Conservation (phyloP, 2,888 invertebrate species). For the Diloba caeruleocephala region DNA sequence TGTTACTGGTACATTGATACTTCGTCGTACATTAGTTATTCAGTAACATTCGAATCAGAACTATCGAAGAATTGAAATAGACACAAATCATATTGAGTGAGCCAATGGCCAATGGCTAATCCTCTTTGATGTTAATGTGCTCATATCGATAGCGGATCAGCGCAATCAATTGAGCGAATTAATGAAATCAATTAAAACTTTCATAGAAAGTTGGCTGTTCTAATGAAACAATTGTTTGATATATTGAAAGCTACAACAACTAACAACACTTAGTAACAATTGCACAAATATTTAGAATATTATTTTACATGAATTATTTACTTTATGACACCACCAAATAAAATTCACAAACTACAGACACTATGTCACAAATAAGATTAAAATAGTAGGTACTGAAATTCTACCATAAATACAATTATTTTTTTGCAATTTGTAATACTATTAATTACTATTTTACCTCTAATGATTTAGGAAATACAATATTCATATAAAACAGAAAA, state of each 20-base stretch:
- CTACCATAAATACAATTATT: too few species aligned
- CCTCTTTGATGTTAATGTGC: conserved; percentile 51
- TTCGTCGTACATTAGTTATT: conserved; percentile 39
- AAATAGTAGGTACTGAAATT: too few species aligned
- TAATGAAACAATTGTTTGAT: conserved; percentile 6
- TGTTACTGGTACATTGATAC: conserved; percentile 11
- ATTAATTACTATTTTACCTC: too few species aligned
- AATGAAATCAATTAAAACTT: conserved; percentile 33
- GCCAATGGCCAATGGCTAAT: conserved; percentile 20
- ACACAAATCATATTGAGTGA: conserved; percentile 33
- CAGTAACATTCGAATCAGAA: conserved; percentile 21
- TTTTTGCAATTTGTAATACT: not conserved
- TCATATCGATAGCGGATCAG: conserved; percentile 29
- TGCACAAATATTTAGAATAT: too few species aligned
- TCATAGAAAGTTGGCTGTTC: conserved; percentile 22
- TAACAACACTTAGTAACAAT: too few species aligned
- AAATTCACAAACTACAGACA: too few species aligned
- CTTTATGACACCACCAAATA: too few species aligned
- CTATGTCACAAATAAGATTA: too few species aligned
- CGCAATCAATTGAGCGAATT: conserved; percentile 45
- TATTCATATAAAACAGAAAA: not conserved
- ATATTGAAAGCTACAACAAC: too few species aligned
- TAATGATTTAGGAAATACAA: not conserved
- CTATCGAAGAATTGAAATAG: conserved; percentile 34
- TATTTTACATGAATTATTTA: too few species aligned